Evolutionary conservation across 2,113 vertebrate genomes (phyloP), one percentile per base, ranked within the genome.

Genomic region (Xenopus laevis): DNA sequence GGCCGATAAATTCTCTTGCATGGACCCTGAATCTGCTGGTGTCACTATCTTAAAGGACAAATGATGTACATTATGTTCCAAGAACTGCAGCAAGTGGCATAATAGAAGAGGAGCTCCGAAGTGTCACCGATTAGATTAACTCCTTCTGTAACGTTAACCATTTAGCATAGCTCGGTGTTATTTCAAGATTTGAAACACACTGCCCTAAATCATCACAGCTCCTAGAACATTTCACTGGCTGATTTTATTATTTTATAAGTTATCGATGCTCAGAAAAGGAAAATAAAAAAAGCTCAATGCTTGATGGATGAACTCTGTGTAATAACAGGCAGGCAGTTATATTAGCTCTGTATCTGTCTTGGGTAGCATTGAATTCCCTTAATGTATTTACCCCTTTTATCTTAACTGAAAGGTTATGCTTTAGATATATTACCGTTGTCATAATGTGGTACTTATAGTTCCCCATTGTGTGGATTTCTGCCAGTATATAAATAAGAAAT

Each of bases 21-120:
- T 46, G 40, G 40, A 65, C 63, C 44, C 40, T 45, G 63, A 65
- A 65, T 65, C 33, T 45, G 40, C 63, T 65, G 27, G 12, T 65
- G 63, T 65, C 63, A 40, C 40, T 65, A 17, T 18, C n/a, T 46
- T 65, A 65, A 65, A 65, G 63, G 44, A 65, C 63, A 64, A 64
- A 65, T 64, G 63, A 65, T 65, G 63, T 46, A 65, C 63, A 65
- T 18, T 65, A 6, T 65, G 63, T 65, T 65, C 63, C 13, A 65
- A 46, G 63, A 23, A 65, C 63, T 65, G 63, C 63, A 65, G 63
- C 17, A 46, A 65, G 15, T 40, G 18, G 63, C 7, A 8, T n/a
- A n/a, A 55, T n/a, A 16, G 17, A 55, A 55, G 53, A n/a, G 15
- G 16, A 16, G 8, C 53, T 55, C 17, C 17, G 15, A 16, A 16